Evolutionary conservation across 2,113 vertebrate species (phyloP).

Genomic region (Stictonetta naevosa): DNA sequence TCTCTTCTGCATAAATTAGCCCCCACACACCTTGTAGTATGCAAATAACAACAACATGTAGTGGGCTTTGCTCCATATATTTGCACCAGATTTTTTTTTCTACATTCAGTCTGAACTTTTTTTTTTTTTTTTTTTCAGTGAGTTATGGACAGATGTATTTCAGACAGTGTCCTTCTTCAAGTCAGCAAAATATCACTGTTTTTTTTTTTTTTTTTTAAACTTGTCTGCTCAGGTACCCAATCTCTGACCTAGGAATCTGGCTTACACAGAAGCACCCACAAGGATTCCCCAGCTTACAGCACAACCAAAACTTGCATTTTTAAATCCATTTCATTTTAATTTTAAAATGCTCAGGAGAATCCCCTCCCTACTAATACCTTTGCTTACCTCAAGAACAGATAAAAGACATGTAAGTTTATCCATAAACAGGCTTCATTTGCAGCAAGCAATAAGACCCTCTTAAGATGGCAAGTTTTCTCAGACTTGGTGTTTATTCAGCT

Average conservation of each 20-base stretch:
- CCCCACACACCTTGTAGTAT: constrained; percentile 6
- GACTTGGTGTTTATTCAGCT: neutral
- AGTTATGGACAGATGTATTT: neutral
- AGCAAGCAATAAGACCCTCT: neutral
- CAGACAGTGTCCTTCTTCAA: neutral
- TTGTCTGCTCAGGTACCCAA: neutral
- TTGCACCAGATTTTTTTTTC: neutral
- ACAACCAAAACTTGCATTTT: neutral
- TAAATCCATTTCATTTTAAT: neutral
- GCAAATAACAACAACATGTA: constrained; percentile 25
- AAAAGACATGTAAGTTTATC: neutral
- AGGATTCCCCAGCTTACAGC: neutral
- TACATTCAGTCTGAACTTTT: neutral
- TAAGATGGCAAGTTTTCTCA: neutral
- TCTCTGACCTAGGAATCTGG: neutral
- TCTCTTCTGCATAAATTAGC: constrained; percentile 22
- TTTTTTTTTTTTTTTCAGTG: neutral
- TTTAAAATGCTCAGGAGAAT: constrained; percentile 7
- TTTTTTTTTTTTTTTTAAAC: neutral
- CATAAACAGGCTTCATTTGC: neutral
- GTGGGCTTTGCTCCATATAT: neutral
- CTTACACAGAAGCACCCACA: neutral
- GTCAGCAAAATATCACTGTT: neutral
- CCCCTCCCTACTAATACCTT: neutral
- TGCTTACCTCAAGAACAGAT: neutral